Evolutionary conservation across 2,113 vertebrate species (phyloP).

Genomic region (Accipiter cooperii): DNA sequence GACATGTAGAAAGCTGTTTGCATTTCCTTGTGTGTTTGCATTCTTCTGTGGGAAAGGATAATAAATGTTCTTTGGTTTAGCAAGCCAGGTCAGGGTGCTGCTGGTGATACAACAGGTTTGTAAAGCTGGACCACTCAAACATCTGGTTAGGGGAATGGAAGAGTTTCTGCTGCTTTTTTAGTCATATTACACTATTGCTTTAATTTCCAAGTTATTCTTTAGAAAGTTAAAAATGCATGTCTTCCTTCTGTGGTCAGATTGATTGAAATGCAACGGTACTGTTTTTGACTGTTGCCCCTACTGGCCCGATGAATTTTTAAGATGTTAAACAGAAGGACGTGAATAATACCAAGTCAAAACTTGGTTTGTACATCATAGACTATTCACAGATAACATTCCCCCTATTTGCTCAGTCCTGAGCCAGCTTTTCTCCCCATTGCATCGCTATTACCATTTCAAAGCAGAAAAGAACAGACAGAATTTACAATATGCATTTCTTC

Average conservation of each 20-base stretch:
- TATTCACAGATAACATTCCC: not conserved
- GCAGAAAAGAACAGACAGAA: not conserved
- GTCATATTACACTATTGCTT: not conserved
- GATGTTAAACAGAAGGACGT: not conserved
- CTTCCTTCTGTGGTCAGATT: not conserved
- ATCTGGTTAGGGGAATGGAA: not conserved
- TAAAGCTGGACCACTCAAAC: not conserved
- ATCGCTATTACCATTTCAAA: slow-evolving; percentile 32
- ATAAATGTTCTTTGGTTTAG: not conserved
- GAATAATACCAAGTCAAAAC: not conserved
- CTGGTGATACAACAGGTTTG: not conserved
- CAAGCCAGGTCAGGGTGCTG: not conserved
- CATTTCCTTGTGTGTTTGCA: not conserved
- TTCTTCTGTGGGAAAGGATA: not conserved
- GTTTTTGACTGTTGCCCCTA: not conserved
- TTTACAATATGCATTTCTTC: not conserved
- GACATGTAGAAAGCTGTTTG: not conserved
- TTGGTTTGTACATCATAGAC: not conserved
- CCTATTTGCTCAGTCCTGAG: not conserved
- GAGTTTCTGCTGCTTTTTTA: not conserved
- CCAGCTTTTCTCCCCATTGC: not conserved
- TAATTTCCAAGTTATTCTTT: not conserved
- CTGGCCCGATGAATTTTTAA: not conserved
- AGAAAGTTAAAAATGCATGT: not conserved
- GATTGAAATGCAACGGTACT: not conserved